Percentiles rank a stretch among this genome's conserved stretches.
Evolutionary conservation across 2,888 invertebrate species (phyloP).

Genomic region (Drosophila tripunctata): DNA sequence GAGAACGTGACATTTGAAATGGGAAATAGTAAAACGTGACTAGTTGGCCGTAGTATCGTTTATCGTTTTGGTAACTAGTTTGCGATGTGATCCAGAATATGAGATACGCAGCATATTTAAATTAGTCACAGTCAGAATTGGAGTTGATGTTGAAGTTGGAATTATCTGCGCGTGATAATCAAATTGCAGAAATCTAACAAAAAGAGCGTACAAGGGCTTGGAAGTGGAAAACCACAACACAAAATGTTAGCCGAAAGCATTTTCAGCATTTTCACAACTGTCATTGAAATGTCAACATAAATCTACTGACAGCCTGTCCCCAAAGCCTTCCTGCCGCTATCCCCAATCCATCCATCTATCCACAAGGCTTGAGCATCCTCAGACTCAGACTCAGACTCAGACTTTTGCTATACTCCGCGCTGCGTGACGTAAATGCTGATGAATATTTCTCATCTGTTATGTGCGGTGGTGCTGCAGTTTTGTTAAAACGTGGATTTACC

Average conservation of each 20-base stretch:
- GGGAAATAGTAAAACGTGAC: conserved; percentile 17
- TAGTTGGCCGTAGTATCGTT: conserved; percentile 7
- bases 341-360: background rate
- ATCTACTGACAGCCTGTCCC: conserved; percentile 64
- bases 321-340: background rate
- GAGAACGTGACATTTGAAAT: conserved; percentile 22
- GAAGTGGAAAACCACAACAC: conserved; percentile 42
- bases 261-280: conserved; percentile 69
- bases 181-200: conserved; percentile 61
- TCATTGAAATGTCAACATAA: conserved; percentile 80
- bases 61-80: conserved; percentile 15
- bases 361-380: conserved; percentile 10
- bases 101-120: conserved; percentile 18
- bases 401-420: conserved; percentile 46
- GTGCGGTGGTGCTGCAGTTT: conserved; percentile 51
- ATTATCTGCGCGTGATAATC: conserved; percentile 53
- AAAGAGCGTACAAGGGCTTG: conserved; percentile 31
- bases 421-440: conserved; percentile 78
- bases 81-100: background rate
- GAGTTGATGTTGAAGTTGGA: too few relatives aligned
- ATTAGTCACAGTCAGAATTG: conserved; percentile 5
- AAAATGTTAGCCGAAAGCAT: conserved; percentile 60
- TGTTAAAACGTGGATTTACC: conserved; percentile 54
- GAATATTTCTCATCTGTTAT: conserved; percentile 65
- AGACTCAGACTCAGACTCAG: conserved; percentile 24